A percentile compares a stretch with the other conserved stretches of the same genome.
Evolutionary conservation across 2,113 vertebrate genomes (phyloP).

Genomic region (Promerops cafer): DNA sequence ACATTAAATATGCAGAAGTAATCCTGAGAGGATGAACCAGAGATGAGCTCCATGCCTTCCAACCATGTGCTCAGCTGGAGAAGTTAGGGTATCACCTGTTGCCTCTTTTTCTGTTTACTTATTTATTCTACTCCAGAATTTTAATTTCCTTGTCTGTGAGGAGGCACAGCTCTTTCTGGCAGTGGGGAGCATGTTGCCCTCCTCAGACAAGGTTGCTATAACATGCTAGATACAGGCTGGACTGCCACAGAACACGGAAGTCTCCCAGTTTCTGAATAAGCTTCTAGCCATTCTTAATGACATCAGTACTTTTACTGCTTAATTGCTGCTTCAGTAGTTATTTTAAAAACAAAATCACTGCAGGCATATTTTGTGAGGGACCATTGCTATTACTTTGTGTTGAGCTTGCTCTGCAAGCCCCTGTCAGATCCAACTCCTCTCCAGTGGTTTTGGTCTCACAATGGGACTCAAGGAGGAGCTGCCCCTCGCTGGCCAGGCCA

Average conservation of each 20-base stretch:
- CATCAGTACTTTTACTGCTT: not conserved
- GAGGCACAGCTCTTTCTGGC: not conserved
- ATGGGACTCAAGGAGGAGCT: not conserved
- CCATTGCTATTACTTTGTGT: not conserved
- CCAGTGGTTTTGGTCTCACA: not conserved
- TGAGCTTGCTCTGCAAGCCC: not conserved
- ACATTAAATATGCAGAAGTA: not conserved
- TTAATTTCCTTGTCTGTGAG: not conserved
- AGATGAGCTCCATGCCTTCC: not conserved
- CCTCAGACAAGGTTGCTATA: fast-evolving
- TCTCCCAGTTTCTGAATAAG: not conserved
- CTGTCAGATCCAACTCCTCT: not conserved
- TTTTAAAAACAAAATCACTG: not conserved
- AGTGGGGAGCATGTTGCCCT: fast-evolving
- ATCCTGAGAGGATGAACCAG: not conserved
- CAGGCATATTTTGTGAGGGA: not conserved
- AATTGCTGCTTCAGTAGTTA: not conserved
- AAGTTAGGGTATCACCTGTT: not conserved
- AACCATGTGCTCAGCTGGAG: fast-evolving
- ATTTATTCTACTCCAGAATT: not conserved
- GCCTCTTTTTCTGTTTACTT: not conserved
- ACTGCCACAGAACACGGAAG: not conserved
- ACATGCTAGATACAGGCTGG: not conserved
- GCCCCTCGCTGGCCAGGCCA: fast-evolving
- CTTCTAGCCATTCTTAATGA: not conserved